Evolutionary conservation across 2,888 invertebrate species (phyloP), one percentile per base, ranked within the genome.

Genomic region (Oscheius sp.): DNA sequence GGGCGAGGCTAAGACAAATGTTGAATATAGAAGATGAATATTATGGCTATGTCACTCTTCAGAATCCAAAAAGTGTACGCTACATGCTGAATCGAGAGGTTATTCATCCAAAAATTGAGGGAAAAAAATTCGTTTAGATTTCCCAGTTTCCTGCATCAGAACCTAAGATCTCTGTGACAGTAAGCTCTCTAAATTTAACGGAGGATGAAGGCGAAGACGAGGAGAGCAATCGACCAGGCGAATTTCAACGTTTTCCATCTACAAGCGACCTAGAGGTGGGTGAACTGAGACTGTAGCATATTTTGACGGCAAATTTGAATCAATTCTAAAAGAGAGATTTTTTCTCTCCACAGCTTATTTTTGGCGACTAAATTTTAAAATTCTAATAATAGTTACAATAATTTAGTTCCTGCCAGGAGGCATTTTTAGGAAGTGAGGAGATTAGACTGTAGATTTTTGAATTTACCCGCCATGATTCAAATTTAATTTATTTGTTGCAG

Each of bases 1-100:
- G 64, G 23, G 10, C 33, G 10, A 12, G 12, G 10, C 34, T 64
- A 1, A 20, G 48, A 29, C 17, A 64, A 8, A 64, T 80, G 68
- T 69, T 80, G 42, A 80, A 80, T 33, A 57, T 74, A 52, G 78
- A 76, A 27, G 80, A 80, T 50, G 80, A 78, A 50, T 71, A 76
- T 53, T 80, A 78, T 48, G 80, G 80, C 27, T 76, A 76, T 52
- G 53, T 76, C 3, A 39, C 50, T 3, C 27, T 65, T 12, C 20
- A 65, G 37, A 53, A 65, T 25, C 65, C 65, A 23, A 65, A 65
- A n/a, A 53, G 53, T 25, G 46, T 65, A 8, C 50, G 46, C 12
- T 39, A 53, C 42, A 65, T 65, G 65, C 42, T 65, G 2, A 45
- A 65, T n/a, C 52, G 53, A 37, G 65, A 65, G 53, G 53, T 65